Base-by-base conservation (phyloP, 2,797 vertebrate species). In the Epinephelus awoara region DNA sequence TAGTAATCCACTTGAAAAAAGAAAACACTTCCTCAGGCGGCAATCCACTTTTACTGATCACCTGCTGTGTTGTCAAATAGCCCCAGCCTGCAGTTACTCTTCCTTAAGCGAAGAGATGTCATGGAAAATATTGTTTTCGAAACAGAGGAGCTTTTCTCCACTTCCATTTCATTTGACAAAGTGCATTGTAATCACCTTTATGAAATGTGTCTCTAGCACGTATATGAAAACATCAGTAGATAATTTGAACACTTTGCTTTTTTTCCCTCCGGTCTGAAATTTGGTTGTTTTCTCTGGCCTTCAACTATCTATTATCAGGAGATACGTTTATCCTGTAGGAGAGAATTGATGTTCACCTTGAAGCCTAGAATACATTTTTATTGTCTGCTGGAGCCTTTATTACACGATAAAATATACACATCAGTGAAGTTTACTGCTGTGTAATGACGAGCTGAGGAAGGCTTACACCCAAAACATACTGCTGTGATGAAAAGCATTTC, bases 31-130 rank as follows among this genome's bases (percentile, higher is more conserved):
- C 86, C 77, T 89, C 52, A 6, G 89, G 86, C 85, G 5, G 58
- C 29, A 67, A 38, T 81, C 52, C 77, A 80, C 44, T 86, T 84
- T 59, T 42, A 80, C 86, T 71, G 72, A 72, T 85, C 81, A 79
- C 91, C 84, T 86, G 83, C 89, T 91, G 91, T 72, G 86, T 89
- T 78, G 77, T 88, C 84, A 90, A 91, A 92, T 77, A 91, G 86
- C 83, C 75, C n/a, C 75, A 42, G 79, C 47, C 73, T 57, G 54
- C 68, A 72, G n/a, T 73, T 66, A 61, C 27, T 75, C 54, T 67
- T 79, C 54, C 25, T 79, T 69, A 66, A 67, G 72, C 38, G 12
- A 75, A 63, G 18, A 83, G 8, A 63, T 57, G 42, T 23, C 58
- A 68, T 63, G 29, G 52, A 68, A 71, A 73, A 66, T 67, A 55